These are phyloP conservation scores for Heliconius hortense DNA, from an alignment of 2,888 invertebrate species.

Conservation along the genomic window DNA sequence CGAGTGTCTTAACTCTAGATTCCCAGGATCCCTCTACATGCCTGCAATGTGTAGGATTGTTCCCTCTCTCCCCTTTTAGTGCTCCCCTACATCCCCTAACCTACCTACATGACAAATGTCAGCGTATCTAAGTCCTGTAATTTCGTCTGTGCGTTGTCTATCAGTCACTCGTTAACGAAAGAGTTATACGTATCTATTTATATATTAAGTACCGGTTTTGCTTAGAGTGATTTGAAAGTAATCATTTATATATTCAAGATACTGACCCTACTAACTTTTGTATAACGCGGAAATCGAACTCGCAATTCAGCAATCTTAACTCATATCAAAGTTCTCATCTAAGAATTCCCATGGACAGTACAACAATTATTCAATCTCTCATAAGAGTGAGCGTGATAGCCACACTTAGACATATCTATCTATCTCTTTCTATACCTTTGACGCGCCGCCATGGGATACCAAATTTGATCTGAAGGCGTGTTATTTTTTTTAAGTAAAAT, in stretches of 20 bases:
- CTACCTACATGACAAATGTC: too few relatives aligned
- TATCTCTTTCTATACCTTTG: slow-evolving; percentile 33
- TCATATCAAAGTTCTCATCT: slow-evolving; percentile 4
- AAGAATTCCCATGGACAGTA: slow-evolving; percentile 11
- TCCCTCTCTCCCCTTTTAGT: too few relatives aligned
- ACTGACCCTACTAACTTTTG: background rate
- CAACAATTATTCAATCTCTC: slow-evolving; percentile 21
- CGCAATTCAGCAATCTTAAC: background rate
- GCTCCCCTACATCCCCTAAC: too few relatives aligned
- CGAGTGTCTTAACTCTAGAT: background rate
- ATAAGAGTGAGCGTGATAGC: slow-evolving; percentile 13
- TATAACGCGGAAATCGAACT: background rate
- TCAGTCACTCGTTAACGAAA: too few relatives aligned
- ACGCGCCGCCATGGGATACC: slow-evolving; percentile 37
- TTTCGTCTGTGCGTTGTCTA: too few relatives aligned
- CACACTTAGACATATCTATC: background rate
- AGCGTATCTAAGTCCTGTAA: too few relatives aligned
- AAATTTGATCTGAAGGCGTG: slow-evolving; percentile 32
- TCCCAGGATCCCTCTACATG: background rate
- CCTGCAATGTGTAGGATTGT: too few relatives aligned
- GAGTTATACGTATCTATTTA: too few relatives aligned
- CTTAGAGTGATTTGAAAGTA: too few relatives aligned
- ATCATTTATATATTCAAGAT: too few relatives aligned
- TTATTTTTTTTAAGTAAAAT: background rate
- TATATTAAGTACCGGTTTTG: too few relatives aligned